Conservation (phyloP, 2,797 vertebrate species). For the Dendrocincla tyrannina region DNA sequence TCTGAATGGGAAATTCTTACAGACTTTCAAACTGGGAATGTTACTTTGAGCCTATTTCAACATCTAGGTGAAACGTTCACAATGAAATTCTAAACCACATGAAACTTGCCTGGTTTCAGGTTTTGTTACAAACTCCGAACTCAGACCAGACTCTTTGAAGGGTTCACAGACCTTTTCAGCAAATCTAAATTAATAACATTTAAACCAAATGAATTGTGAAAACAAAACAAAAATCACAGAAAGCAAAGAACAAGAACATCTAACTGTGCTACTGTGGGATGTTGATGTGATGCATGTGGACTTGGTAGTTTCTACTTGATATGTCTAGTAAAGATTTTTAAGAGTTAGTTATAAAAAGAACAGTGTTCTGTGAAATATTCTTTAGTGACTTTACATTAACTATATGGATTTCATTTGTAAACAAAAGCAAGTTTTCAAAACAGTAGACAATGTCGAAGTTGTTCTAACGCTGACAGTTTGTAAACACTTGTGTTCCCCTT, state of each 20-base stretch:
- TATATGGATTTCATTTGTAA: not conserved
- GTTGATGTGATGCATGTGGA: not conserved
- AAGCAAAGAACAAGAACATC: slow-evolving; percentile 56
- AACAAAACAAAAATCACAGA: slow-evolving; percentile 10
- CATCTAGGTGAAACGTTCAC: slow-evolving; percentile 35
- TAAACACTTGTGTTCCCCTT: not conserved
- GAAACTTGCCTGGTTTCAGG: slow-evolving; percentile 20
- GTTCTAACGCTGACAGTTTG: not conserved
- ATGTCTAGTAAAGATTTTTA: not conserved
- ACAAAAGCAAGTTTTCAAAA: not conserved
- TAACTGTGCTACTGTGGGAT: slow-evolving; percentile 29
- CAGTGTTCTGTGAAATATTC: not conserved
- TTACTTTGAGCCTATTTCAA: slow-evolving; percentile 71
- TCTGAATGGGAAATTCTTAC: slow-evolving; percentile 67
- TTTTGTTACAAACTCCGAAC: slow-evolving; percentile 41
- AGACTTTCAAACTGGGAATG: slow-evolving; percentile 56
- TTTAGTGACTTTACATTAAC: not conserved
- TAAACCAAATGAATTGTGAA: slow-evolving; percentile 2
- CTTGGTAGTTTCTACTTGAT: not conserved
- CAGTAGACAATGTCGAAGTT: not conserved
- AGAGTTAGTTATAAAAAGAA: not conserved
- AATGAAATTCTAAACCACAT: slow-evolving; percentile 49
- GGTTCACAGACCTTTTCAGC: slow-evolving; percentile 33
- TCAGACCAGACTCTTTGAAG: slow-evolving; percentile 7
- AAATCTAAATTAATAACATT: slow-evolving; percentile 30